phyloP scores from a whole-genome alignment of 2,797 vertebrate genomes.

The Otus scops region DNA sequence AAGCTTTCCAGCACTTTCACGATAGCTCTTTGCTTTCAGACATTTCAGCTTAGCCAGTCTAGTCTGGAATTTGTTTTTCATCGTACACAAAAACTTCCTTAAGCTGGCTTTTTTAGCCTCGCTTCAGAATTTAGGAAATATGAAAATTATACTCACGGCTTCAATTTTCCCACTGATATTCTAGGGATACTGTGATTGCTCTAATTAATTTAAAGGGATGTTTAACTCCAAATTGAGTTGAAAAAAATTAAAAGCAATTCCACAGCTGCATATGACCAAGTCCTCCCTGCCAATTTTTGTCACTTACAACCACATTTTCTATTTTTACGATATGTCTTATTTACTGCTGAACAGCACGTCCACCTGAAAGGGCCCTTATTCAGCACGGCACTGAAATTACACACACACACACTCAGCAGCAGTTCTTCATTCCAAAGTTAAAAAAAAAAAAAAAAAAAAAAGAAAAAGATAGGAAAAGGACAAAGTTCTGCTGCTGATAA shows the following conservation, averaged over 20 bases:
- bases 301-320: neutral
- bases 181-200: neutral
- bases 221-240: neutral
- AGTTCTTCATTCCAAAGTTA: neutral
- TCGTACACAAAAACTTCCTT: neutral
- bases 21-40: slow-evolving; percentile 1
- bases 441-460: no score
- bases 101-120: neutral
- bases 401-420: neutral
- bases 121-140: neutral
- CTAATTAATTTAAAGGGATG: slow-evolving; percentile 39
- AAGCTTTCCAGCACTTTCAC: neutral
- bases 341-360: neutral
- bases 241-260: slow-evolving; percentile 22
- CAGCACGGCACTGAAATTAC: neutral
- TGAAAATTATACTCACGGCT: neutral
- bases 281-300: neutral
- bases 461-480: neutral
- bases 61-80: slow-evolving; percentile 8
- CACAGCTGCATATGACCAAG: neutral
- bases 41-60: neutral
- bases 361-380: neutral
- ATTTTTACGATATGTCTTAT: neutral
- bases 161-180: neutral
- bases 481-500: neutral